Evolutionary conservation across 2,888 invertebrate species (phyloP).

Genomic region (Nemapogon koenigi): DNA sequence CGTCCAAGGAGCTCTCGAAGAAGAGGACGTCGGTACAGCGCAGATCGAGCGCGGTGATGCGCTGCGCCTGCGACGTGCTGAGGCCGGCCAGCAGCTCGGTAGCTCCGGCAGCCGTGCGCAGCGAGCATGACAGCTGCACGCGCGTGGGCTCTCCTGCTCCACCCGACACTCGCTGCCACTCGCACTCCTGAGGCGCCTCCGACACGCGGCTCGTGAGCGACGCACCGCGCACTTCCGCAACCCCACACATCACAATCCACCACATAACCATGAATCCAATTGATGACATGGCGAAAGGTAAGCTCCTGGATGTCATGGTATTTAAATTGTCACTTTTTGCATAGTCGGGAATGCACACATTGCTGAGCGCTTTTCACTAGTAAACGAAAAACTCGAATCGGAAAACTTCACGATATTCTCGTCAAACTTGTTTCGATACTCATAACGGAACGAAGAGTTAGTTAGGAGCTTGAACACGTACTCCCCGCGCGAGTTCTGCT

Average conservation of each 20-base stretch:
- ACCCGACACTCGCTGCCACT: slow-evolving; percentile 69
- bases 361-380: slow-evolving; percentile 43
- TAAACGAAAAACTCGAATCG: slow-evolving; percentile 40
- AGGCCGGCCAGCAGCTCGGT: slow-evolving; percentile 69
- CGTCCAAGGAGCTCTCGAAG: slow-evolving; percentile 73
- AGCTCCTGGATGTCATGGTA: slow-evolving; percentile 43
- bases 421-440: slow-evolving; percentile 63
- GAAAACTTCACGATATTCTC: slow-evolving; percentile 60
- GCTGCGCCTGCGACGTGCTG: slow-evolving; percentile 71
- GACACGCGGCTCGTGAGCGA: slow-evolving; percentile 61
- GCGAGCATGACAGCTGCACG: slow-evolving; percentile 69
- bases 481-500: slow-evolving; percentile 32
- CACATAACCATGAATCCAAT: slow-evolving; percentile 47
- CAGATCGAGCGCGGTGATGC: slow-evolving; percentile 70
- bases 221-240: slow-evolving; percentile 36
- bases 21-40: slow-evolving; percentile 77
- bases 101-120: slow-evolving; percentile 71
- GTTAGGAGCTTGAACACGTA: slow-evolving; percentile 27
- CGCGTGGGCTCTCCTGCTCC: slow-evolving; percentile 61
- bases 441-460: slow-evolving; percentile 48
- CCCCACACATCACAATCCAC: slow-evolving; percentile 43
- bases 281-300: slow-evolving; percentile 48
- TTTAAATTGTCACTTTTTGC: slow-evolving; percentile 51
- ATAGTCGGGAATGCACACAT: slow-evolving; percentile 49
- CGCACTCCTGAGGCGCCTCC: slow-evolving; percentile 75